These are phyloP conservation scores for Ceratosolen solmsi DNA, from an alignment of 1,140 invertebrate species.

Conservation along the genomic window DNA sequence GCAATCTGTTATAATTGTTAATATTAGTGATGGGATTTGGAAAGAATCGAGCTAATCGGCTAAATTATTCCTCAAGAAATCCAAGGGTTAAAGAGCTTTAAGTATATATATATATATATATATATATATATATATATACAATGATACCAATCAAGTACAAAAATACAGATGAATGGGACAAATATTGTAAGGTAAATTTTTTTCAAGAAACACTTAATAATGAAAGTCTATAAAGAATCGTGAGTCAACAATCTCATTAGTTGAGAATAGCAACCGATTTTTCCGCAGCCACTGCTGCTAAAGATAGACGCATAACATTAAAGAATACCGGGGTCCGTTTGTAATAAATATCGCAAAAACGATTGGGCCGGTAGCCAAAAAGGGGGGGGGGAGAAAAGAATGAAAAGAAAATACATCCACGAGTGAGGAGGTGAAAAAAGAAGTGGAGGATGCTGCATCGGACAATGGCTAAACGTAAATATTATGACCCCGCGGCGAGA, in stretches of 20 bases:
- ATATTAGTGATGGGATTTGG: not conserved
- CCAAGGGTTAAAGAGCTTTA: not conserved
- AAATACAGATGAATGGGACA: too few species aligned
- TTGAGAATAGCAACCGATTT: not conserved
- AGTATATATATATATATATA: too few species aligned
- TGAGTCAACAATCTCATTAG: not conserved
- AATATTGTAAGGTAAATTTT: too few species aligned
- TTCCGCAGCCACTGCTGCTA: not conserved
- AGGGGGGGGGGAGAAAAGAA: not conserved
- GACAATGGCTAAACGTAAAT: slow-evolving; percentile 16
- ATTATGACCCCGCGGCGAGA: not conserved
- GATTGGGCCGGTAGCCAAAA: not conserved
- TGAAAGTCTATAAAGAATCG: not conserved
- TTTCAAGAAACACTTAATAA: not conserved
- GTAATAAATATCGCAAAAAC: slow-evolving; percentile 11
- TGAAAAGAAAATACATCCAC: not conserved
- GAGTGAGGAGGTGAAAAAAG: not conserved
- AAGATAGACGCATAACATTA: not conserved
- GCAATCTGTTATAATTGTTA: slow-evolving; percentile 33
- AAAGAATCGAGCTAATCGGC: not conserved
- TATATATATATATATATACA: too few species aligned
- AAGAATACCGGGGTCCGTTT: not conserved
- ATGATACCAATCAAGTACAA: too few species aligned
- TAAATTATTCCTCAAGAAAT: slow-evolving; percentile 16
- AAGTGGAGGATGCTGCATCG: too few species aligned